A percentile compares a stretch with the other conserved stretches of the same genome.
phyloP scores from a whole-genome alignment of 2,797 vertebrate species.

The Peromyscus melanophrys region DNA sequence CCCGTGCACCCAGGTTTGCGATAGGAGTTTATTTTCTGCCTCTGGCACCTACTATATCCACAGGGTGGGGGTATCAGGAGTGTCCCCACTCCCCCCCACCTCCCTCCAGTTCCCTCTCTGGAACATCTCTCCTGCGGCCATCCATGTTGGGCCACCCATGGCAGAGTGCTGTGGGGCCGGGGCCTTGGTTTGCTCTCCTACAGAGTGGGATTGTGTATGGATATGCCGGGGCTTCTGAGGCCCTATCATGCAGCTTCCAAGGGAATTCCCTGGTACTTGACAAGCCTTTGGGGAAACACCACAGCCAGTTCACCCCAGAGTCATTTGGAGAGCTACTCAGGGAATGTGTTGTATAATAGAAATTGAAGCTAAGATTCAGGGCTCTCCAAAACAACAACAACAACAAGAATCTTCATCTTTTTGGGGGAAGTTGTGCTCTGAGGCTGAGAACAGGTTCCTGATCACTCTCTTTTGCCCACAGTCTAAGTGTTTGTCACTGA shows the following conservation, averaged over 20 bases:
- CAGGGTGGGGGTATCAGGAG: not conserved
- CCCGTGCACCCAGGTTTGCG: conserved; percentile 29
- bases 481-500: not conserved
- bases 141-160: not conserved
- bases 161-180: not conserved
- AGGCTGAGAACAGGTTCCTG: too few relatives aligned
- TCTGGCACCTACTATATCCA: not conserved
- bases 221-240: fast-evolving
- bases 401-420: not conserved
- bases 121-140: not conserved
- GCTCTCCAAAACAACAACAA: not conserved
- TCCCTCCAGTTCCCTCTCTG: not conserved
- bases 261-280: not conserved
- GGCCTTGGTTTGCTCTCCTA: not conserved
- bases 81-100: not conserved
- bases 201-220: not conserved
- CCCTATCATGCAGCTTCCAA: not conserved
- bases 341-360: not conserved
- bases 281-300: not conserved
- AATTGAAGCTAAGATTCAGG: not conserved
- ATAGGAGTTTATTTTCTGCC: conserved; percentile 20
- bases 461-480: not conserved
- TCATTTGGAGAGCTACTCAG: not conserved
- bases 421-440: not conserved
- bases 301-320: not conserved